These are phyloP conservation scores for Stramonita haemastoma DNA, from an alignment of 2,888 invertebrate genomes.

Conservation along the genomic window DNA sequence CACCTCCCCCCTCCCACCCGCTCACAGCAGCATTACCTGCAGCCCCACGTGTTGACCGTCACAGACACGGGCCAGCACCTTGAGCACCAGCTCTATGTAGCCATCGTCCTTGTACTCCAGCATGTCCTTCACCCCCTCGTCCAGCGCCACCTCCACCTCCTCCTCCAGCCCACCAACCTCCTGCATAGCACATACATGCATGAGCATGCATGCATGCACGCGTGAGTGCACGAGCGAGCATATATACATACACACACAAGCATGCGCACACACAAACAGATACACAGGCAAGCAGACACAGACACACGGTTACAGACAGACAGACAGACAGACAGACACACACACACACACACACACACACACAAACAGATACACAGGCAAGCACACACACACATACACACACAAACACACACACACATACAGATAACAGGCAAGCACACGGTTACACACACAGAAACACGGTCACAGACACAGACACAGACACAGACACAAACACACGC, in stretches of 20 bases:
- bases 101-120: constrained; percentile 77
- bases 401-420: too few relatives aligned
- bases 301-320: background rate
- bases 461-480: too few relatives aligned
- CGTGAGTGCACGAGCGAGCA: background rate
- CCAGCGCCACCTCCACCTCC: constrained; percentile 62
- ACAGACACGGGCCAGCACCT: constrained; percentile 75
- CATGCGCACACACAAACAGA: background rate
- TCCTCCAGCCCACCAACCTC: constrained; percentile 53
- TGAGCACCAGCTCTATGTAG: constrained; percentile 76
- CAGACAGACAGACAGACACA: background rate
- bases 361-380: too few relatives aligned
- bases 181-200: background rate
- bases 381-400: too few relatives aligned
- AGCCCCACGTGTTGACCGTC: constrained; percentile 76
- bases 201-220: background rate
- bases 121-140: constrained; percentile 68
- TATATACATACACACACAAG: background rate
- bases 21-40: constrained; percentile 63
- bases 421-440: too few relatives aligned
- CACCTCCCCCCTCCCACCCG: too few relatives aligned
- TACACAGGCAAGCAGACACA: too few relatives aligned
- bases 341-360: too few relatives aligned
- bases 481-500: too few relatives aligned
- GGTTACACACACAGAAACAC: too few relatives aligned